Evolutionary conservation across 1,140 invertebrate species (phyloP).

Genomic region (Magallana angulata): DNA sequence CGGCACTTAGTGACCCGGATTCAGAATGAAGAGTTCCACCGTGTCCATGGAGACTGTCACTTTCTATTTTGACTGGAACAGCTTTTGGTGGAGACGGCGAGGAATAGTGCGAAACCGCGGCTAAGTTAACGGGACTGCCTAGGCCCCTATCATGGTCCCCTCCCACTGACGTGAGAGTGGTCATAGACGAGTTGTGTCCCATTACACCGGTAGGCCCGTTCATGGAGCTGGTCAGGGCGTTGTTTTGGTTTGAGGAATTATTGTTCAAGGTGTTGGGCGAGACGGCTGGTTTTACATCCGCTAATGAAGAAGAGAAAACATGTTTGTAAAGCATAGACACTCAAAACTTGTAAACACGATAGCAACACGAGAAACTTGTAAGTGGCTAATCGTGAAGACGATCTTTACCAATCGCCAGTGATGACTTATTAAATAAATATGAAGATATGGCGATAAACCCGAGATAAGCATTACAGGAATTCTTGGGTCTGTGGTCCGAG

Average conservation of each 20-base stretch:
- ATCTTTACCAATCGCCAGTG: constrained; percentile 19
- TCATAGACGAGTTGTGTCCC: constrained; percentile 51
- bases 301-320: constrained; percentile 39
- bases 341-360: constrained; percentile 21
- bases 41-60: constrained; percentile 47
- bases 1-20: constrained; percentile 57
- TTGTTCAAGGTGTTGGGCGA: constrained; percentile 46
- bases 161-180: constrained; percentile 53
- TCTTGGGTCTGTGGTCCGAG: constrained; percentile 16
- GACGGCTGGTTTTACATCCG: constrained; percentile 56
- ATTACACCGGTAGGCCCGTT: constrained; percentile 47
- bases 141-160: constrained; percentile 50
- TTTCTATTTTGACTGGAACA: constrained; percentile 63
- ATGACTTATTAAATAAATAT: constrained; percentile 39
- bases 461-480: constrained; percentile 24
- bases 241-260: constrained; percentile 46
- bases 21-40: constrained; percentile 47
- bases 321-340: constrained; percentile 19
- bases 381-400: constrained; percentile 29
- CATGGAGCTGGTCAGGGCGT: constrained; percentile 46
- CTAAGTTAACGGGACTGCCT: constrained; percentile 52
- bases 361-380: constrained; percentile 26
- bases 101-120: constrained; percentile 55
- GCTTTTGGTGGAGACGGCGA: constrained; percentile 66
- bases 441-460: constrained; percentile 11